These are phyloP conservation scores for Caenorhabditis sp. DNA, from an alignment of 2,888 invertebrate genomes.

Conservation along the genomic window DNA sequence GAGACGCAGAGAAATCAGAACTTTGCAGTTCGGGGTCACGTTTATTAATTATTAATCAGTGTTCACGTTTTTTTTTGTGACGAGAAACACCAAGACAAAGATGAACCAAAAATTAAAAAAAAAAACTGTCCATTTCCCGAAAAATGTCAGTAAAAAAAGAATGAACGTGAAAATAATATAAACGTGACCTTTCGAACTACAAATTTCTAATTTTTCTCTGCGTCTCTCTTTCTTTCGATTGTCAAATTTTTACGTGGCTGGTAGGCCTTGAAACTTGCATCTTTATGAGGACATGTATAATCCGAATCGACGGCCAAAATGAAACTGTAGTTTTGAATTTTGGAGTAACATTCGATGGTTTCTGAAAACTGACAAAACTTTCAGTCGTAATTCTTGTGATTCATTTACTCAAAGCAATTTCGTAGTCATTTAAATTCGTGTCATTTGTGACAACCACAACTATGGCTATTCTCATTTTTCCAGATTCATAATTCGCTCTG, in stretches of 20 bases:
- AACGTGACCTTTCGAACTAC: too few relatives aligned
- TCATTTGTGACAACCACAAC: slow-evolving; percentile 3
- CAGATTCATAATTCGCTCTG: too few relatives aligned
- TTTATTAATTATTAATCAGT: too few relatives aligned
- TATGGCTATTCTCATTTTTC: slow-evolving; percentile 8
- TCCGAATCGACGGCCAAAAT: slow-evolving; percentile 9
- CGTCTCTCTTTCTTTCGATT: too few relatives aligned
- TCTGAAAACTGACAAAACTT: slow-evolving; percentile 11
- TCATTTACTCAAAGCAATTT: slow-evolving; percentile 17
- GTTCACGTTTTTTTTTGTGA: background rate
- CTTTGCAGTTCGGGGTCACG: too few relatives aligned
- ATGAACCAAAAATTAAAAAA: background rate
- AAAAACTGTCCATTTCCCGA: background rate
- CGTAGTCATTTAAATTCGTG: slow-evolving; percentile 6
- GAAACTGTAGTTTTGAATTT: slow-evolving; percentile 25
- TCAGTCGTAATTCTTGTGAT: background rate
- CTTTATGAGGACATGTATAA: slow-evolving; percentile 21
- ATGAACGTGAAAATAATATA: too few relatives aligned
- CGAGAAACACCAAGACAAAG: too few relatives aligned
- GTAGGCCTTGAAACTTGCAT: too few relatives aligned
- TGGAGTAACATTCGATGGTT: slow-evolving; percentile 30
- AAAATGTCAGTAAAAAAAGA: too few relatives aligned
- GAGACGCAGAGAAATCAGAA: too few relatives aligned
- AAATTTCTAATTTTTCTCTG: too few relatives aligned
- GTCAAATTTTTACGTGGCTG: too few relatives aligned